Percentiles rank a stretch among this genome's conserved stretches.
Conservation (phyloP, 2,113 vertebrate genomes). For the Mellivora capensis region DNA sequence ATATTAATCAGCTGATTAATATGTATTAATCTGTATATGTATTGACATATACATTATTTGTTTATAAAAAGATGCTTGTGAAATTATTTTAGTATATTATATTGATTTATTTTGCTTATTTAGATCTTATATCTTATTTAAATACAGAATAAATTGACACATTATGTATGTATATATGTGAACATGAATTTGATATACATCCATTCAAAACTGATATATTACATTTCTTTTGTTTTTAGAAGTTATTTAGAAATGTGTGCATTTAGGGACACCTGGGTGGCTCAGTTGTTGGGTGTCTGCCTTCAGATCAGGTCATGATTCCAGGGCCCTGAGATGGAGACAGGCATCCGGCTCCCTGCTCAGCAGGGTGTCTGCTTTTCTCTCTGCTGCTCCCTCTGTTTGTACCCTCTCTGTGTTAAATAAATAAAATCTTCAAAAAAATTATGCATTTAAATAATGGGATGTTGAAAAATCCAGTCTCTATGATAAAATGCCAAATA, state of each 20-base stretch:
- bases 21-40: too few relatives aligned
- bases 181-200: not conserved
- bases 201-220: not conserved
- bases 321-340: too few relatives aligned
- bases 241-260: not conserved
- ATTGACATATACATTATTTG: constrained; percentile 43
- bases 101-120: constrained; percentile 29
- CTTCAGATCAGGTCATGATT: too few relatives aligned
- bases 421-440: too few relatives aligned
- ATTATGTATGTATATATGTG: not conserved
- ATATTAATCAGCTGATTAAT: constrained; percentile 50
- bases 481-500: not conserved
- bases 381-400: too few relatives aligned
- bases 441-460: not conserved
- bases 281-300: too few relatives aligned
- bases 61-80: not conserved
- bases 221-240: not conserved
- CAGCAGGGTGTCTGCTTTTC: too few relatives aligned
- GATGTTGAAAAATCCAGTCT: not conserved
- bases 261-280: not conserved
- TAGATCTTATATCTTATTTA: not conserved
- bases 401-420: too few relatives aligned
- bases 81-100: constrained; percentile 14
- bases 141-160: not conserved
- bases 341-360: too few relatives aligned